Evolutionary conservation across 2,888 invertebrate species (phyloP), one percentile per base, ranked within the genome.

Genomic region (Tetragonula carbonaria): DNA sequence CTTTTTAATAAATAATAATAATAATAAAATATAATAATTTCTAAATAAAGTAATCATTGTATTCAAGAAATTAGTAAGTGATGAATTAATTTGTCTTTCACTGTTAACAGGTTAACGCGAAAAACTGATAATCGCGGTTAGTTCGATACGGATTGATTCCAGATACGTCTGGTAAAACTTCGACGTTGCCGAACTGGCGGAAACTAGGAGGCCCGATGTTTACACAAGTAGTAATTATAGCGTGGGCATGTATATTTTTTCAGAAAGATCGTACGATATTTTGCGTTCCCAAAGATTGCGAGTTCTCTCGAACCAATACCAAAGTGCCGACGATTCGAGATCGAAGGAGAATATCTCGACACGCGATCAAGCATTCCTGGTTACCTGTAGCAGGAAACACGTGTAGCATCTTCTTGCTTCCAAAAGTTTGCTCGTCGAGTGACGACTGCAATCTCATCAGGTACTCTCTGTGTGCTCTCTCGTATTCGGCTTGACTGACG

Each of bases 401-500:
- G 90, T 93, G 92, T 86, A 94, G 92, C 80, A 90, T 92, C 86
- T 92, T 93, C 85, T 88, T 90, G 86, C 70, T 87, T 85, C 74
- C 86, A 82, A 82, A 90, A 90, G 85, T 90, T 88, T 87, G 79
- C 38, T 78, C 87, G 73, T 78, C 80, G 74, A 89, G 87, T 84
- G 91, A 87, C 84, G 88, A 87, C 87, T 91, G 87, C 83, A 93
- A 88, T 90, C 91, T 93, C 80, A 90, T 93, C 91, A 96, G 95
- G 94, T 96, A 96, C 93, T 95, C 95, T 87, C 94, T 94, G 95
- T 96, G 96, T 94, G 96, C 96, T 87, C 95, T 95, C 78, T 95
- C 95, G 94, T 96, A 96, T 93, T 96, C 96, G 86, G 95, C 94
- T 93, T 96, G 96, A 91, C 96, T 96, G 90, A 96, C 95, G 94